Percentiles rank a stretch among this genome's conserved stretches.
phyloP scores from a whole-genome alignment of 1,140 invertebrate species.

The Eriocheir sinensis region DNA sequence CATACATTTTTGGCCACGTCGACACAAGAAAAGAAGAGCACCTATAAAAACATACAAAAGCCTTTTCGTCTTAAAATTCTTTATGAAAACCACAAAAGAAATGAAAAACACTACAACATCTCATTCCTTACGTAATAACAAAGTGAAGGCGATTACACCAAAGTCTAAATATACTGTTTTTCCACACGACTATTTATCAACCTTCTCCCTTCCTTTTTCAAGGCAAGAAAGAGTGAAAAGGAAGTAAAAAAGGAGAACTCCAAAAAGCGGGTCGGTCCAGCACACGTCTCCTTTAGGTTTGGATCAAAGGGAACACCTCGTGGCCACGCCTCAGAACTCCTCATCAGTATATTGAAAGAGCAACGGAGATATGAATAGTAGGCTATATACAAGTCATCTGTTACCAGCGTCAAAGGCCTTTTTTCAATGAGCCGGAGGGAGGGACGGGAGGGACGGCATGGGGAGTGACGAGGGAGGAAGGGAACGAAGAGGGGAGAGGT shows the following conservation, averaged over 20 bases:
- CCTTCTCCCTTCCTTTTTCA: neutral
- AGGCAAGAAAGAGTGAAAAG: slow-evolving; percentile 17
- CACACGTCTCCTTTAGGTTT: neutral
- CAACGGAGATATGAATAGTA: slow-evolving; percentile 60
- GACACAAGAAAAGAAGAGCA: too few relatives aligned
- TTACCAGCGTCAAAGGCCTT: slow-evolving; percentile 68
- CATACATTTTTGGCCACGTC: too few relatives aligned
- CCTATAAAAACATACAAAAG: too few relatives aligned
- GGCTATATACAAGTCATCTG: slow-evolving; percentile 72
- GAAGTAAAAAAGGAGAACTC: neutral
- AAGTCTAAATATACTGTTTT: too few relatives aligned
- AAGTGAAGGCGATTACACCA: too few relatives aligned
- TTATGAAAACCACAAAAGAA: too few relatives aligned
- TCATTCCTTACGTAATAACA: too few relatives aligned
- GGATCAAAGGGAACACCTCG: neutral
- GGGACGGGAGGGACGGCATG: neutral
- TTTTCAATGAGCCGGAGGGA: slow-evolving; percentile 37
- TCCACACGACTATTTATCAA: too few relatives aligned
- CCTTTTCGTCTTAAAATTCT: too few relatives aligned
- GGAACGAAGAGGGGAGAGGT: neutral
- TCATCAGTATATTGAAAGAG: slow-evolving; percentile 74
- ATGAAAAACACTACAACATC: too few relatives aligned
- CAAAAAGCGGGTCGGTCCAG: neutral
- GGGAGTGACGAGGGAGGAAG: neutral
- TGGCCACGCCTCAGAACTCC: slow-evolving; percentile 49